phyloP scores from a whole-genome alignment of 2,113 vertebrate species.

The Cisticola juncidis region DNA sequence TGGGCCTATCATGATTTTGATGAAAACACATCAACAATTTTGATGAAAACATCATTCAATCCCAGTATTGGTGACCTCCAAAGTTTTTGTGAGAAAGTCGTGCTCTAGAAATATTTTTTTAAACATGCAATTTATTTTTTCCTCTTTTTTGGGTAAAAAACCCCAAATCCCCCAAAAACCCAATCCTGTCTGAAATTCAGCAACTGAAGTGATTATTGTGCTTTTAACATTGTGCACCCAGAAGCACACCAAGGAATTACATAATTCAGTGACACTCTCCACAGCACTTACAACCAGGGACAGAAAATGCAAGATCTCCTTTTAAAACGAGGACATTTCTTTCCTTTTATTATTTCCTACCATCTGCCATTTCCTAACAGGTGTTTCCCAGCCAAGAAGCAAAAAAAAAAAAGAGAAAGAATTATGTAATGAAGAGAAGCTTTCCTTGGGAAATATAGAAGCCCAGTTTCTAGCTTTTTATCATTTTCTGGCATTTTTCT shows the following conservation, averaged over 20 bases:
- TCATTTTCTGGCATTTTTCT: neutral
- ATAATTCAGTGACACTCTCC: slow-evolving; percentile 3
- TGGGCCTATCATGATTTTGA: neutral
- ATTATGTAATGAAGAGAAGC: slow-evolving; percentile 48
- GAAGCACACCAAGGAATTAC: slow-evolving; percentile 19
- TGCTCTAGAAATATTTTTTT: neutral
- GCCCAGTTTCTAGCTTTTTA: neutral
- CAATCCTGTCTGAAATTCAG: neutral
- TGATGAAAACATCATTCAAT: neutral
- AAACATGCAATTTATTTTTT: neutral
- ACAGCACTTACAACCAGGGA: slow-evolving; percentile 7
- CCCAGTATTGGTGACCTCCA: neutral
- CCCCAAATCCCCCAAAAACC: neutral
- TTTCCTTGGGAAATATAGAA: neutral
- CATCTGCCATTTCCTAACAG: slow-evolving; percentile 53
- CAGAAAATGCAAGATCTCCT: slow-evolving; percentile 32
- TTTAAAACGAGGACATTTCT: slow-evolving; percentile 42
- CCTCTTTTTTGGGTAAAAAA: too few relatives aligned
- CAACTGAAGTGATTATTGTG: neutral
- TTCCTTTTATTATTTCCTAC: slow-evolving; percentile 46
- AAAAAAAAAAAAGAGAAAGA: slow-evolving; percentile 33
- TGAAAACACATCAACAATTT: neutral
- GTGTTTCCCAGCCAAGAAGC: slow-evolving; percentile 33
- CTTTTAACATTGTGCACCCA: neutral
- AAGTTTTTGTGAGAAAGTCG: neutral